Base-by-base conservation (phyloP, 2,797 vertebrate species). In the Mastacembelus armatus region DNA sequence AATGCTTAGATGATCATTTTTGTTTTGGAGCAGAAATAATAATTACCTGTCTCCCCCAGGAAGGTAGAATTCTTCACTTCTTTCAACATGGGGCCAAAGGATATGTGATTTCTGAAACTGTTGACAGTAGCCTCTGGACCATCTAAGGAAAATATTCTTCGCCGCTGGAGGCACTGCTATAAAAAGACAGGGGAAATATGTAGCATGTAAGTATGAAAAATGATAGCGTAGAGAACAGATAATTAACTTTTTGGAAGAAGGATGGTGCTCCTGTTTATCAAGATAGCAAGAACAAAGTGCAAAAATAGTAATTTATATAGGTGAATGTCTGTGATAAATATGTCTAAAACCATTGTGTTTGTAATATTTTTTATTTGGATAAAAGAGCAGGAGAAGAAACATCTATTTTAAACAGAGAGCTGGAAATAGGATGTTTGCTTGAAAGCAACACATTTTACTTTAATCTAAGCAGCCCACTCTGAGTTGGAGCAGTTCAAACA, bases 21-120 rank as follows among this genome's bases (percentile, higher is more conserved):
- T 59, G 56, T 85, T 87, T 81, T 65, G 60, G 74, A 52, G 64
- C 79, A 68, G 40, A 68, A 52, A 26, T 66, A 76, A 82, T 83
- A 80, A 84, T 93, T 89, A 91, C 88, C 82, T 76, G 76, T 85
- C 71, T 87, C 84, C 45, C 84, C 57, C 1, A 50, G 69, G 65
- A 83, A 68, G 38, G 87, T 78, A 30, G 81, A 86, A 77, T 86
- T 84, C 45, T 78, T 86, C 52, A 57, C 68, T 78, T 80, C 85
- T 81, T 88, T 91, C 73, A 91, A 55, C 79, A 86, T 55, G 30
- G 85, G 84, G 71, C 87, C 86, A 66, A 91, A 90, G 44, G 87
- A 90, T 77, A 90, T 89, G 54, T 74, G 78, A 75, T 91, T 91
- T 68, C 72, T 78, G 18, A 81, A 79, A 85, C 71, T 79, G 73